Percentiles rank a stretch among this genome's conserved stretches.
Evolutionary conservation across 2,888 invertebrate genomes (phyloP).

Genomic region (Thumatha senex): DNA sequence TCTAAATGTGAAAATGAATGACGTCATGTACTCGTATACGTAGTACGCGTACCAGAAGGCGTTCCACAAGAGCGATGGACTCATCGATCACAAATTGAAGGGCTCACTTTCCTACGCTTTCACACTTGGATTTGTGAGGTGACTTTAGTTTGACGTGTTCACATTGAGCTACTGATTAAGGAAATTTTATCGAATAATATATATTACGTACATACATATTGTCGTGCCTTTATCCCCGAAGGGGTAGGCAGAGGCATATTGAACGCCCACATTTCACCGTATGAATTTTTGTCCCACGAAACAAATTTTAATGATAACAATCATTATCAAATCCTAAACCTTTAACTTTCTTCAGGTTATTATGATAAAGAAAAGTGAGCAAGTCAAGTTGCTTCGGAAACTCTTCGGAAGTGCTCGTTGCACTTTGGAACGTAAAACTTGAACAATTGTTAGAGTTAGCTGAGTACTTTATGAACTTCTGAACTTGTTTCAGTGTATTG

Average conservation of each 20-base stretch:
- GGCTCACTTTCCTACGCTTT: constrained; percentile 36
- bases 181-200: neutral
- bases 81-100: constrained; percentile 52
- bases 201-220: too few species aligned
- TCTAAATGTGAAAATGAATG: neutral
- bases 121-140: constrained; percentile 40
- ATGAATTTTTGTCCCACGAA: too few species aligned
- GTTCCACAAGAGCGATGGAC: constrained; percentile 35
- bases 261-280: too few species aligned
- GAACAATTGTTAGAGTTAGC: constrained; percentile 8
- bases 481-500: neutral
- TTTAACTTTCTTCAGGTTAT: neutral
- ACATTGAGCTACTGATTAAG: constrained; percentile 11
- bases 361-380: neutral
- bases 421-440: constrained; percentile 5
- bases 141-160: constrained; percentile 33
- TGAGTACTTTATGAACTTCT: constrained; percentile 2
- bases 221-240: too few species aligned
- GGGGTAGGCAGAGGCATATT: too few species aligned
- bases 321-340: too few species aligned
- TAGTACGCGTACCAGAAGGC: constrained; percentile 1
- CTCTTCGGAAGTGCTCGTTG: constrained; percentile 2
- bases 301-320: too few species aligned
- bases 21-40: neutral
- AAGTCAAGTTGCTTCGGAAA: constrained; percentile 2